Conservation (phyloP, 1,140 invertebrate species). For the Neodiprion pinetum region DNA sequence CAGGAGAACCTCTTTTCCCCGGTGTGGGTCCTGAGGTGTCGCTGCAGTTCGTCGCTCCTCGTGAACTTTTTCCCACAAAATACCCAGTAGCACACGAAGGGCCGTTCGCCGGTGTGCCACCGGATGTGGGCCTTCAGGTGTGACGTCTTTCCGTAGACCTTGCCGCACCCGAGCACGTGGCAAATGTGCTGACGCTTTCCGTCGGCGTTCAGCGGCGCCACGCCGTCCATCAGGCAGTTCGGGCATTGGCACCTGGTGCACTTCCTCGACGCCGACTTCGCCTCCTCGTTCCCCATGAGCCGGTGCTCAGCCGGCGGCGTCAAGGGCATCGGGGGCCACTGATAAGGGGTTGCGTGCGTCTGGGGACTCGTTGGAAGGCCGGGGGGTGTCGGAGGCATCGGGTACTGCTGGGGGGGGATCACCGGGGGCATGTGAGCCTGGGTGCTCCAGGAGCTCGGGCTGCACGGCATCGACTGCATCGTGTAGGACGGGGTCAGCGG, state of each 20-base stretch:
- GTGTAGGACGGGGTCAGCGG: slow-evolving; percentile 38
- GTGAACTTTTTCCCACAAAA: slow-evolving; percentile 89
- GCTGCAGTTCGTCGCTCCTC: slow-evolving; percentile 85
- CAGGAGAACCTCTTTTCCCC: slow-evolving; percentile 84
- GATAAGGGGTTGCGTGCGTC: slow-evolving; percentile 32
- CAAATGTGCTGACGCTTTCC: slow-evolving; percentile 85
- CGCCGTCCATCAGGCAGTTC: slow-evolving; percentile 74
- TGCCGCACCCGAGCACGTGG: slow-evolving; percentile 89
- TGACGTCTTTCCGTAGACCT: slow-evolving; percentile 91
- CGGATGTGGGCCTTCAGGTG: slow-evolving; percentile 88
- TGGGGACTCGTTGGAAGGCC: slow-evolving; percentile 37
- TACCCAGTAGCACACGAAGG: slow-evolving; percentile 79
- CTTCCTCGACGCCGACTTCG: slow-evolving; percentile 32
- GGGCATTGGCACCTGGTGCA: slow-evolving; percentile 74
- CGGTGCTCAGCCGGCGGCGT: slow-evolving; percentile 34
- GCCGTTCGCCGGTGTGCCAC: slow-evolving; percentile 84
- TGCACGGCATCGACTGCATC: slow-evolving; percentile 34
- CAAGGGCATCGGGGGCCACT: slow-evolving; percentile 42
- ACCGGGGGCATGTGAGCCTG: slow-evolving; percentile 31
- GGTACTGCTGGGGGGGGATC: slow-evolving; percentile 40
- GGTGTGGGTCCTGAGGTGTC: slow-evolving; percentile 82
- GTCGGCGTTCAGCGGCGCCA: slow-evolving; percentile 62
- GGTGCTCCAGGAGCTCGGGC: slow-evolving; percentile 34
- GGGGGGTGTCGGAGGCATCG: slow-evolving; percentile 39
- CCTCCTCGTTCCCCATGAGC: slow-evolving; percentile 20